Evolutionary conservation across 2,113 vertebrate species (phyloP), one percentile per base, ranked within the genome.

Genomic region (Labrus mixtus): DNA sequence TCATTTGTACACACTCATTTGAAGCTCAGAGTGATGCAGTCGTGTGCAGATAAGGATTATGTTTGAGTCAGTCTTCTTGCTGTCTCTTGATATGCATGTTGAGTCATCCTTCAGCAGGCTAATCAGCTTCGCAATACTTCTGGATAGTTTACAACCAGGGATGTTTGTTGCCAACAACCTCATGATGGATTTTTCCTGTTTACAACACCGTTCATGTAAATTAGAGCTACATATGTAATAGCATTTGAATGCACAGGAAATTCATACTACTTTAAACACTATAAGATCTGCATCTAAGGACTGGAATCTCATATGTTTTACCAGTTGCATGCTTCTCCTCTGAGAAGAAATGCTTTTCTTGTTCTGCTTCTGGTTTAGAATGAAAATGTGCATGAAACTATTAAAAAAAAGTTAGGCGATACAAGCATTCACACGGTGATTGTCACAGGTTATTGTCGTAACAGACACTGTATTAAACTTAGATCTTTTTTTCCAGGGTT

Each of bases 401-500:
- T 39, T 1, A 13, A 46, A 66, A 69, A 58, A 29, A 36, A 39
- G 12, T 45, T 22, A 20, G 13, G 46, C 48, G 37, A 22, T 1
- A 59, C 3, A 19, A 10, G 9, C 48, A 51, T 15, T 17, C 15
- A 13, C 29, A 33, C 4, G 29, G 1, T 53, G 48, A 62, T 43
- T 43, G 11, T 55, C 17, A 20, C 19, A 61, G 22, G 17, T 53
- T 46, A 36, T 8, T 48, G 9, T 55, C 54, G 48, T 53, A 74
- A 56, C 4, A 54, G n/a, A 37, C 3, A 19, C 29, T 19, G 7
- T 15, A 48, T 6, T 48, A 17, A 48, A 48, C 46, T 15, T 17
- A 17, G 17, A 48, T 48, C 5, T 15, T n/a, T 56, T 59, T 50
- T 63, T 33, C 6, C 81, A 95, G 95, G 93, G 94, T 90, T 88